Evolutionary conservation across 2,797 vertebrate genomes (phyloP).

Genomic region (Channallabes apus): DNA sequence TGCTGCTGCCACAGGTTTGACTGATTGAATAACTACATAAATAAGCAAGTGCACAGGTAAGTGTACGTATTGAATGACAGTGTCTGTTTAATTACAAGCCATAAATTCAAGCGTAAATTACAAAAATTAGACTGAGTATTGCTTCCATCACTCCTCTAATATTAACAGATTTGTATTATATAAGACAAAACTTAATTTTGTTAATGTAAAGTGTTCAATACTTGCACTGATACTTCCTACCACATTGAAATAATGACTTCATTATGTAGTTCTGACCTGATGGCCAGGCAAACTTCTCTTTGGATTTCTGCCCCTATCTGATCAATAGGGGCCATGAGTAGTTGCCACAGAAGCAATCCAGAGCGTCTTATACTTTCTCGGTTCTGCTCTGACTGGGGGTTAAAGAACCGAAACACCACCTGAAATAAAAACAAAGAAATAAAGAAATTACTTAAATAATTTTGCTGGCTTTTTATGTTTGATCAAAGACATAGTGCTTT

Average conservation of each 20-base stretch:
- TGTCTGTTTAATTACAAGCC: not conserved
- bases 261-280: conserved; percentile 78
- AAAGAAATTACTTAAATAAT: conserved; percentile 31
- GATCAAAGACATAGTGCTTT: not conserved
- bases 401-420: conserved; percentile 99
- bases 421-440: conserved; percentile 66
- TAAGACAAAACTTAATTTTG: not conserved
- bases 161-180: not conserved
- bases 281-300: conserved; percentile 93
- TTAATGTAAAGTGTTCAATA: not conserved
- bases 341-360: conserved; percentile 92
- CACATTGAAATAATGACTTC: not conserved
- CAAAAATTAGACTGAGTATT: not conserved
- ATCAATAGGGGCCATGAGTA: conserved; percentile 94
- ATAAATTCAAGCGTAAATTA: not conserved
- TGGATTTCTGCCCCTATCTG: conserved; percentile 95
- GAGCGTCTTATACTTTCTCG: conserved; percentile 90
- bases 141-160: not conserved
- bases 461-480: not conserved
- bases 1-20: too few species aligned
- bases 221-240: not conserved
- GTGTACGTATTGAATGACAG: not conserved
- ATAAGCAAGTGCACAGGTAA: too few species aligned
- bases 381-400: conserved; percentile 92
- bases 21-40: too few species aligned